Conservation (phyloP, 2,888 invertebrate species). For the Cephus sareptanus region DNA sequence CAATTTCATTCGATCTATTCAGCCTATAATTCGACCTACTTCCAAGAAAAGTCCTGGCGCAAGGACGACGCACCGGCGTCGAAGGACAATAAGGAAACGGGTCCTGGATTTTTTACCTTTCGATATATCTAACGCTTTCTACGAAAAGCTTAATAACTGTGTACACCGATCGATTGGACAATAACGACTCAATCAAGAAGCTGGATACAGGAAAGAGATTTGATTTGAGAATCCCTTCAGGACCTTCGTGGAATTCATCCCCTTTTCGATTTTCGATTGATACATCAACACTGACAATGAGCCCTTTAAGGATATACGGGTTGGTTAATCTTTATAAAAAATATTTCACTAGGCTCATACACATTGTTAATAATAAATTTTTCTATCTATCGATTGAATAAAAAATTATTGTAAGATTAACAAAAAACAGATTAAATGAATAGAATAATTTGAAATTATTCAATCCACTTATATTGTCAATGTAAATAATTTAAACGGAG, state of each 20-base stretch:
- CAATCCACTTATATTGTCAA: neutral
- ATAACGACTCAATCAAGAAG: neutral
- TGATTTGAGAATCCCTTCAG: neutral
- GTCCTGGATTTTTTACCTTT: neutral
- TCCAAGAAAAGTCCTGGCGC: slow-evolving; percentile 14
- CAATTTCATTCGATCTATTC: slow-evolving; percentile 19
- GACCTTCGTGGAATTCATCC: neutral
- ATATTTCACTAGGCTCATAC: neutral
- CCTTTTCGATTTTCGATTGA: neutral
- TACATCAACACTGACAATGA: neutral
- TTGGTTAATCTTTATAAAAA: neutral
- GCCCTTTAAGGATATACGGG: neutral
- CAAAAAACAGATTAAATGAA: neutral
- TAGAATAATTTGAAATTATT: neutral
- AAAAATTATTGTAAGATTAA: neutral
- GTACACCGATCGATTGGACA: neutral
- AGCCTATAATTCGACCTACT: slow-evolving; percentile 17
- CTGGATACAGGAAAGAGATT: neutral
- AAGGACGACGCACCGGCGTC: neutral
- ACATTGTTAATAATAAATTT: neutral
- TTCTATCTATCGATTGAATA: neutral
- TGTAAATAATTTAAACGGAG: neutral
- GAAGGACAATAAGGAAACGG: neutral
- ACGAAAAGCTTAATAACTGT: neutral
- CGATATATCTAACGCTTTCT: neutral